Conservation (phyloP, 2,797 vertebrate genomes). For the Eulemur coronatus region DNA sequence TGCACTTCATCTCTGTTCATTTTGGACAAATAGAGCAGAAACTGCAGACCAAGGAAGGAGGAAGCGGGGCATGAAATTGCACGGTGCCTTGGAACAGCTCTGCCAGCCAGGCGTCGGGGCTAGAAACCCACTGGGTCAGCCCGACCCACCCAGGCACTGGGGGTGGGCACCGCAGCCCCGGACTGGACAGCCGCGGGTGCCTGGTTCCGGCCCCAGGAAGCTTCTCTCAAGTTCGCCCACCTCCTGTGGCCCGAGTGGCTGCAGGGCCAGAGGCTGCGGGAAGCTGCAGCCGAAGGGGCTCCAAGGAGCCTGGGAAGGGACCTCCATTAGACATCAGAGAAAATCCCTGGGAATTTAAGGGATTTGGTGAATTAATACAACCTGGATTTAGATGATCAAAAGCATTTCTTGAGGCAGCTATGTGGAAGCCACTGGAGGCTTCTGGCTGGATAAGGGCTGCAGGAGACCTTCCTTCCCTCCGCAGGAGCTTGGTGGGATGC, state of each 20-base stretch:
- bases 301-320: neutral
- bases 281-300: neutral
- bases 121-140: neutral
- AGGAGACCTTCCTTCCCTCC: neutral
- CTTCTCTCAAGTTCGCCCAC: neutral
- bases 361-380: constrained; percentile 76
- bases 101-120: neutral
- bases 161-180: neutral
- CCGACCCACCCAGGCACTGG: rapidly evolving
- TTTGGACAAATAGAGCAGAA: constrained; percentile 83
- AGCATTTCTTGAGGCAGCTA: constrained; percentile 64
- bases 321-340: constrained; percentile 48
- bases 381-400: constrained; percentile 76
- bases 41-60: constrained; percentile 64
- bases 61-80: constrained; percentile 78
- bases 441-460: neutral
- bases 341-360: constrained; percentile 70
- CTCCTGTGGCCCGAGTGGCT: neutral
- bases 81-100: constrained; percentile 59
- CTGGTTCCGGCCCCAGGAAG: neutral
- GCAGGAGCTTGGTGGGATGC: neutral
- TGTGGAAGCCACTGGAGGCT: constrained; percentile 48
- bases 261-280: neutral
- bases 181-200: rapidly evolving
- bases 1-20: constrained; percentile 75